Base-by-base conservation (phyloP, 2,797 vertebrate genomes). In the Anableps anableps region DNA sequence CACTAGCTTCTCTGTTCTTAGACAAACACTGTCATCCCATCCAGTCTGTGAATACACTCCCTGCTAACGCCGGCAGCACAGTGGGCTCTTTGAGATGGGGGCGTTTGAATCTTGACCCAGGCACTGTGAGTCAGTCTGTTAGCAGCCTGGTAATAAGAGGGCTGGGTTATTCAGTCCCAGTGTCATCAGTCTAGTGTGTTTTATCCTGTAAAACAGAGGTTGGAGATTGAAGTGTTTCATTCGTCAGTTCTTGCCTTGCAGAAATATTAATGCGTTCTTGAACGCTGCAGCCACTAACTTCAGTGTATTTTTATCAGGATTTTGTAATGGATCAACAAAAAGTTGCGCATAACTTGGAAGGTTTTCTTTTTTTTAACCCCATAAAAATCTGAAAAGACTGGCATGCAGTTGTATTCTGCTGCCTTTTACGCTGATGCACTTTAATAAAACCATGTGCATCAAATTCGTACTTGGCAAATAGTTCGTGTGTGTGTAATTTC, bases 61-160 rank as follows among this genome's bases (percentile, higher is more conserved):
- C 74, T 50, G n/a, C 79, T 11, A n/a, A 48, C 10, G 50, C 82
- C 41, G 64, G 62, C n/a, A 19, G 81, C 91, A 95, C 93, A 95
- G 83, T 90, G 90, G 82, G 81, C 88, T 85, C 92, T 91, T 94
- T 95, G 85, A 95, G 85, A 1, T 26, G 0, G 58, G 41, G 70
- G 81, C 70, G 85, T 88, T 90, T 94, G 88, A 85, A 93, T 92
- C 89, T 81, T 74, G 80, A 90, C 84, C 31, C 16, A 72, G 71
- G 73, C 81, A 31, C 82, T 86, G 76, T 84, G 91, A 92, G 89
- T 92, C 91, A 81, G 89, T 88, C 92, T 89, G 92, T 87, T 90
- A 86, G 85, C 91, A 79, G 92, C 77, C 85, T 75, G 87, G 50
- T 83, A 86, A 88, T 83, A 51, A 75, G 55, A 21, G 53, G 86